These are phyloP conservation scores for Agrotis clavis DNA, from an alignment of 2,888 invertebrate species.

Conservation along the genomic window DNA sequence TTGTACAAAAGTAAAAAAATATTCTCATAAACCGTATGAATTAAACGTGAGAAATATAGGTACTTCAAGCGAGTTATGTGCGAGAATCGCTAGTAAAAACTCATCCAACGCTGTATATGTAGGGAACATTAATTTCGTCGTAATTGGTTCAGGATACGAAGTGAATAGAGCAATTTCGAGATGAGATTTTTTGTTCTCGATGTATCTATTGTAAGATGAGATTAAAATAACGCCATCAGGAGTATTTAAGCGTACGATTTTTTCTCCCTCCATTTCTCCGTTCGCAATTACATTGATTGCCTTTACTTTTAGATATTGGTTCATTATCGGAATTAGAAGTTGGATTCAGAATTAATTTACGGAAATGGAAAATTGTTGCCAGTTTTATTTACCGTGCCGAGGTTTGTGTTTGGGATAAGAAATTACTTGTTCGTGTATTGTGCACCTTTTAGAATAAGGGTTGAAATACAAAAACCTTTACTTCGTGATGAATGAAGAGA, in stretches of 20 bases:
- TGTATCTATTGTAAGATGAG: conserved; percentile 57
- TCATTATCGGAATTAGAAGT: conserved; percentile 65
- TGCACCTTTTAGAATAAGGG: conserved; percentile 20
- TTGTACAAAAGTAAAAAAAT: conserved; percentile 27
- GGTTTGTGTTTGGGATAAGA: conserved; percentile 38
- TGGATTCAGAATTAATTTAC: conserved; percentile 49
- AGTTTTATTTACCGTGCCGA: conserved; percentile 45
- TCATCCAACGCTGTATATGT: conserved; percentile 56
- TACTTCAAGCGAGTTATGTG: conserved; percentile 45
- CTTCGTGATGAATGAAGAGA: background rate
- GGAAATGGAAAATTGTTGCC: conserved; percentile 51
- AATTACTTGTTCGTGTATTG: conserved; percentile 49
- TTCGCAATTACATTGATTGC: conserved; percentile 65
- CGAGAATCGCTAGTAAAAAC: conserved; percentile 60
- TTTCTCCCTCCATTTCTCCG: conserved; percentile 30
- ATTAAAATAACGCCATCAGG: conserved; percentile 61
- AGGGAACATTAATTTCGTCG: conserved; percentile 71
- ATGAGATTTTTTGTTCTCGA: conserved; percentile 64
- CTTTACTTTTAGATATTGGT: conserved; percentile 57
- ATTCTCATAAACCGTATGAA: conserved; percentile 37
- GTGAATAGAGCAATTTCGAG: conserved; percentile 67
- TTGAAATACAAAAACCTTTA: conserved; percentile 12
- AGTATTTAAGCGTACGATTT: conserved; percentile 49
- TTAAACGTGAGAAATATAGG: conserved; percentile 49
- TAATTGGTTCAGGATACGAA: conserved; percentile 73